Evolutionary conservation across 1,140 invertebrate genomes (phyloP).

Genomic region (Yoshiicerus persimilis): DNA sequence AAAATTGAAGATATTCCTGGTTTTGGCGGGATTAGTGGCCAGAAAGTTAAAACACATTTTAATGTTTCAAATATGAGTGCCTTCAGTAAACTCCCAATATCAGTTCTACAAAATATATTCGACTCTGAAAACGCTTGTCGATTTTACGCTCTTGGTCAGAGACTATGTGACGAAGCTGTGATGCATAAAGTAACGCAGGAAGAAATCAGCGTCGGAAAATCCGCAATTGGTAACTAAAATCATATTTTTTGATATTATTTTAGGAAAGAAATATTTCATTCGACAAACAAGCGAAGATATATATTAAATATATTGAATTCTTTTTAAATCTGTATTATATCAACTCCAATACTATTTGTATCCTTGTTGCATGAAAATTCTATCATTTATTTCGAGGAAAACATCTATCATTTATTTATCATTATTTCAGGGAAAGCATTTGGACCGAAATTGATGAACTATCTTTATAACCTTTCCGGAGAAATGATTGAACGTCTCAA

Average conservation of each 20-base stretch:
- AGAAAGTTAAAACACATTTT: neutral
- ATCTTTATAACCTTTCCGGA: neutral
- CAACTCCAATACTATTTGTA: neutral
- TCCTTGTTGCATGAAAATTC: neutral
- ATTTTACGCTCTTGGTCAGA: neutral
- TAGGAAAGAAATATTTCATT: no score
- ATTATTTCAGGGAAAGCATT: neutral
- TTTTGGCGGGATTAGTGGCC: neutral
- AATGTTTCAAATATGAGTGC: neutral
- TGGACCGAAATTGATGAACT: neutral
- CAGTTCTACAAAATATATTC: neutral
- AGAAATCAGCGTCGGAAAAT: neutral
- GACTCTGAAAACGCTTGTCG: neutral
- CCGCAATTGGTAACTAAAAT: neutral
- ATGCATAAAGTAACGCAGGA: neutral
- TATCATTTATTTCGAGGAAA: no score
- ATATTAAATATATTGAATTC: no score
- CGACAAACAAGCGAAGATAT: no score
- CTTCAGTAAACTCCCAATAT: neutral
- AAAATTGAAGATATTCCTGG: neutral
- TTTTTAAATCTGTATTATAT: neutral
- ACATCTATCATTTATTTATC: no score
- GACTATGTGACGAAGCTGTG: neutral
- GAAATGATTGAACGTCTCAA: neutral
- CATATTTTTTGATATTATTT: neutral